These are phyloP conservation scores for Nephrotoma guestfalica DNA, from an alignment of 2,888 invertebrate species.

Conservation along the genomic window DNA sequence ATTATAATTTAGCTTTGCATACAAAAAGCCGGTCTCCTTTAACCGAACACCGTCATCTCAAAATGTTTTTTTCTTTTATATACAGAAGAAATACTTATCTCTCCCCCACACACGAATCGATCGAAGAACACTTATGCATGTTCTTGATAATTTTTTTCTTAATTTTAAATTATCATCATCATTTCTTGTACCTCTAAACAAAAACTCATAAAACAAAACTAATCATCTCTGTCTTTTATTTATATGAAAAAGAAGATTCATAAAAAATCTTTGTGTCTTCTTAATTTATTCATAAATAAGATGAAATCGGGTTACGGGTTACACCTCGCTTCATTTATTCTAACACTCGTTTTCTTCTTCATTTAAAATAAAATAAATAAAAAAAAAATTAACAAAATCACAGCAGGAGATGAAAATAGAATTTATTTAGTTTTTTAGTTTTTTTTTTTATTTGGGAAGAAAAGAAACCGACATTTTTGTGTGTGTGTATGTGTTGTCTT, in stretches of 20 bases:
- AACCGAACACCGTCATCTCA: not conserved
- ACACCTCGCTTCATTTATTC: conserved; percentile 4
- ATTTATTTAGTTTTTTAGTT: not conserved
- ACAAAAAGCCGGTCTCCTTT: not conserved
- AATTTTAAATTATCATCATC: not conserved
- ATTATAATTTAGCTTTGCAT: not conserved
- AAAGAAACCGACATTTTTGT: not conserved
- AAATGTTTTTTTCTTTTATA: not conserved
- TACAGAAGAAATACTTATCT: not conserved
- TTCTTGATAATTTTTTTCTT: not conserved
- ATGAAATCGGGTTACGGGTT: conserved; percentile 3
- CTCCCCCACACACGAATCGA: not conserved
- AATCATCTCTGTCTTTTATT: not conserved
- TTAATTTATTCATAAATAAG: not conserved
- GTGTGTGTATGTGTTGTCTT: not conserved
- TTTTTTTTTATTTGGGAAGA: not conserved
- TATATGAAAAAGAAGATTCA: not conserved
- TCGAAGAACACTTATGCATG: not conserved
- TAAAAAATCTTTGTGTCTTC: not conserved
- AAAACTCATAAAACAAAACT: not conserved
- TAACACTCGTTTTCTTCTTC: not conserved
- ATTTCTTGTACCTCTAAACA: not conserved
- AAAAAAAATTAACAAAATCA: not conserved
- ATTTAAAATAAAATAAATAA: conserved; percentile 1
- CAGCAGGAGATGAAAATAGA: conserved; percentile 4